Base-by-base conservation (phyloP, 1,140 invertebrate species). In the Geopemphigus sp. region DNA sequence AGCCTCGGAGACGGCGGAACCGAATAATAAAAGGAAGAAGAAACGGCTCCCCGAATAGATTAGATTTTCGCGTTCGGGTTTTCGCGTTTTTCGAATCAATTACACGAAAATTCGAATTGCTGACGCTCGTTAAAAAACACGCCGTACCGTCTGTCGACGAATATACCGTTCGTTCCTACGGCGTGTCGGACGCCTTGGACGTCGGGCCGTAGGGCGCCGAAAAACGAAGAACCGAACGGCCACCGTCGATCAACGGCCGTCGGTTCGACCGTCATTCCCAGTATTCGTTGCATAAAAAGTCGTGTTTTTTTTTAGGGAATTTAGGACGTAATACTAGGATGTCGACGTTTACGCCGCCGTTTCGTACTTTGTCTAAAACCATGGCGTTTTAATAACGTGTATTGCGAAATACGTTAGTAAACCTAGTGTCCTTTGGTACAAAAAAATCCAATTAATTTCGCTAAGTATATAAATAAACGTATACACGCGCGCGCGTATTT, bases 221-320 rank as follows among this genome's bases (percentile, higher is more conserved):
- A n/a, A n/a, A n/a, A n/a, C 66, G 47, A 68, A 50, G 50, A 68
- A 68, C 47, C 24, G 24, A 68, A 68, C 45, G 66, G 47, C 47
- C 47, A 68, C 3, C 8, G 32, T 39, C 17, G 47, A 68, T 68
- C 66, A 50, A 39, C 24, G 47, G 50, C 47, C 39, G 47, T 26
- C 15, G 45, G 66, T 68, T 50, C n/a, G n/a, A n/a, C n/a, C n/a
- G n/a, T n/a, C n/a, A n/a, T n/a, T n/a, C n/a, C n/a, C n/a, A n/a
- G n/a, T n/a, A n/a, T n/a, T n/a, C n/a, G n/a, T n/a, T n/a, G n/a
- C n/a, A n/a, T n/a, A n/a, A n/a, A n/a, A n/a, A n/a, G n/a, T n/a
- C n/a, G n/a, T n/a, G n/a, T n/a, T n/a, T n/a, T n/a, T n/a, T n/a
- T n/a, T n/a, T n/a, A n/a, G n/a, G n/a, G n/a, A n/a, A n/a, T n/a